These are phyloP conservation scores for Condylura cristata DNA, from an alignment of 2,113 vertebrate genomes.

Conservation along the genomic window DNA sequence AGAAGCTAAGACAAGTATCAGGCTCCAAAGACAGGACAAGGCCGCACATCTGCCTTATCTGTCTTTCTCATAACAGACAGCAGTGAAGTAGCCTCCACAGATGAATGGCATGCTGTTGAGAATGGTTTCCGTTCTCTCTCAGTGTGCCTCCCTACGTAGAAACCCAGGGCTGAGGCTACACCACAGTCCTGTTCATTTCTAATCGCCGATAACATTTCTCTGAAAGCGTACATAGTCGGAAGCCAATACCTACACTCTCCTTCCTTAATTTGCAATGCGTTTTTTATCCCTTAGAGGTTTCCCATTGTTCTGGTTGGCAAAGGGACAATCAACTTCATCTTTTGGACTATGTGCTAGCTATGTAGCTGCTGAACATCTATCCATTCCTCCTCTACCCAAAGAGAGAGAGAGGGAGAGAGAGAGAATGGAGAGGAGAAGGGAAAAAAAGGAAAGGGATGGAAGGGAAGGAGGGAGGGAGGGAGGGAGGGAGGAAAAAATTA, in stretches of 20 bases:
- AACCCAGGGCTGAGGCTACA: neutral
- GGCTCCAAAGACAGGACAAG: neutral
- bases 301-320: neutral
- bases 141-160: neutral
- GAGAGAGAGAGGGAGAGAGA: neutral
- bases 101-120: neutral
- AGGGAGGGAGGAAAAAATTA: neutral
- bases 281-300: neutral
- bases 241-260: neutral
- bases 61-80: neutral
- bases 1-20: neutral
- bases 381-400: neutral
- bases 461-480: rapidly evolving
- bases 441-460: rapidly evolving
- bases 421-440: rapidly evolving
- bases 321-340: neutral
- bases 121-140: neutral
- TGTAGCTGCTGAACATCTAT: neutral
- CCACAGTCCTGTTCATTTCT: neutral
- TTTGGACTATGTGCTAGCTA: neutral
- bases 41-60: neutral
- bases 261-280: neutral
- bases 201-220: neutral
- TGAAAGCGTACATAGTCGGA: neutral
- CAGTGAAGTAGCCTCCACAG: neutral